Evolutionary conservation across 2,888 invertebrate genomes (phyloP), one percentile per base, ranked within the genome.

Genomic region (Tupiocoris notatus): DNA sequence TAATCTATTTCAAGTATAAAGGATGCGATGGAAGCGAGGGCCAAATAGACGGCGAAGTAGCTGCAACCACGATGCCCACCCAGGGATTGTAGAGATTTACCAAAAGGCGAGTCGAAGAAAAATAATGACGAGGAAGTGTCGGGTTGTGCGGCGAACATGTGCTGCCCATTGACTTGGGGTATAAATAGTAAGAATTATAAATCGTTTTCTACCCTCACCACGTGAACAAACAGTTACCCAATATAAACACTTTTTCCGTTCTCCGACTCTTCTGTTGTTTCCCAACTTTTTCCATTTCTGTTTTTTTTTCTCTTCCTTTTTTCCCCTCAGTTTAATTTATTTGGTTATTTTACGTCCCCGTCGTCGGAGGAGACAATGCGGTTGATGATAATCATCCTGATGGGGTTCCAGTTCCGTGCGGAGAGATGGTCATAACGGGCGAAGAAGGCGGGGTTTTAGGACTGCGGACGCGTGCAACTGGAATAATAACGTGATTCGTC

Each of bases 131-230:
- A 39, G 67, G 67, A 67, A 67, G 67, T 67, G 57, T 56, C 56
- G 57, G 67, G 21, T 67, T 7, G 67, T 21, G 67, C 57, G 20
- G 56, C 22, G 67, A 67, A 54, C 67, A 67, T 67, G 67, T 67
- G 67, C 22, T 54, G 57, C 39, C 39, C 39, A 39, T n/a, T 3
- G 39, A 39, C 39, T 39, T 39, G 39, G 67, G 21, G 67, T 54
- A 20, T 67, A 67, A 67, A 67, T 56, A 67, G 56, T 56, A 20
- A 20, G 67, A 71, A 71, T 71, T 71, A 71, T 71, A 71, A 71
- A 71, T 71, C 71, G 71, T 71, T 71, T 71, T 59, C 71, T 58
- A 59, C 71, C 71, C 71, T 71, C 59, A 61, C 18, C 71, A 71
- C 71, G 71, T 71, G 71, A 71, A 71, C 71, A 71, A 71, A 71